Conservation (phyloP, 2,888 invertebrate species). For the Papilio protenor region DNA sequence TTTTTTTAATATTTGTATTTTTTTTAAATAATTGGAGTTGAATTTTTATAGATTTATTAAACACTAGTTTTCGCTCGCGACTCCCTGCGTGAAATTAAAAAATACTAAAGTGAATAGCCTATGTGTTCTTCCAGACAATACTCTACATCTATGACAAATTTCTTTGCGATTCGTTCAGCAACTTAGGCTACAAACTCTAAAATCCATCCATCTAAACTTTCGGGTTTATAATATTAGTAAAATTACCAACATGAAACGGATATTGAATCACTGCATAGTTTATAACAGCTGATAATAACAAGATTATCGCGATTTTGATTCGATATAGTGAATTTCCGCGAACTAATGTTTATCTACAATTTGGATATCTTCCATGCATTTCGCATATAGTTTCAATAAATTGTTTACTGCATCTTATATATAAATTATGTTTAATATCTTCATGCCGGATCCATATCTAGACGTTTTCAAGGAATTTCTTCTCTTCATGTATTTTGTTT, state of each 20-base stretch:
- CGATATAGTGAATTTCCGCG: constrained; percentile 24
- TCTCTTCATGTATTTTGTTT: constrained; percentile 68
- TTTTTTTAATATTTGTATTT: neutral
- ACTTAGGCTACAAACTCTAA: no score
- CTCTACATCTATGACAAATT: no score
- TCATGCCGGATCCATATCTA: constrained; percentile 57
- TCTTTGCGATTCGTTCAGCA: no score
- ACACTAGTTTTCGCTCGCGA: no score
- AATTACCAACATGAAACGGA: neutral
- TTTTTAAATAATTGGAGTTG: no score
- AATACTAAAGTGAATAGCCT: no score
- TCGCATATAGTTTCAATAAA: constrained; percentile 42
- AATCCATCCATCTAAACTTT: no score
- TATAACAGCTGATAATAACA: neutral
- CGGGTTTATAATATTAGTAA: no score
- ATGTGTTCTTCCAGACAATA: no score
- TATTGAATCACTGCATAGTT: neutral
- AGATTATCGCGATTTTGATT: constrained; percentile 24
- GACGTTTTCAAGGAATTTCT: constrained; percentile 70
- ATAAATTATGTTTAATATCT: constrained; percentile 46
- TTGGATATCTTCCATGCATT: constrained; percentile 32
- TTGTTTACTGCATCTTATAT: constrained; percentile 45
- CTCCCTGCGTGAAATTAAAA: no score
- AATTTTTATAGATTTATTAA: no score
- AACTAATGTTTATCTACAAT: constrained; percentile 28